phyloP scores from a whole-genome alignment of 2,888 invertebrate genomes.

The Agapetus fuscipes region DNA sequence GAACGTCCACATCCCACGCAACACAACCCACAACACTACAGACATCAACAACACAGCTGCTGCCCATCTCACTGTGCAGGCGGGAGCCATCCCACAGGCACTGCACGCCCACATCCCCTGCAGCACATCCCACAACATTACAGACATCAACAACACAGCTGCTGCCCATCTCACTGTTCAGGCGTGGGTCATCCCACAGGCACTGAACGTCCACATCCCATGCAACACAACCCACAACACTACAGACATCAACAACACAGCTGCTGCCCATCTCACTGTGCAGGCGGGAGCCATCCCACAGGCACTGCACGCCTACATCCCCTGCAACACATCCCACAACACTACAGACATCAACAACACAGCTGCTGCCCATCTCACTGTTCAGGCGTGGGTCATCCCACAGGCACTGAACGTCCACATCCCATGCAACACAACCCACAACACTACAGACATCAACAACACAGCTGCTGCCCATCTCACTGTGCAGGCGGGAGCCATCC shows the following conservation, averaged over 20 bases:
- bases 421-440: slow-evolving; percentile 25
- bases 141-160: too few species aligned
- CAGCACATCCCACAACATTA: slow-evolving; percentile 24
- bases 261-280: slow-evolving; percentile 57
- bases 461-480: slow-evolving; percentile 50
- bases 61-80: slow-evolving; percentile 59
- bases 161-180: slow-evolving; percentile 58
- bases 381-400: slow-evolving; percentile 85
- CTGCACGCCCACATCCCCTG: slow-evolving; percentile 51
- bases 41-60: too few species aligned
- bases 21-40: too few species aligned
- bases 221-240: slow-evolving; percentile 14
- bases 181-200: slow-evolving; percentile 78
- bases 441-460: too few species aligned
- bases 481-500: slow-evolving; percentile 78
- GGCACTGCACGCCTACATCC: slow-evolving; percentile 60
- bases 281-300: slow-evolving; percentile 81
- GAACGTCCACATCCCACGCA: slow-evolving; percentile 49
- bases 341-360: too few species aligned
- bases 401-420: slow-evolving; percentile 62
- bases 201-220: slow-evolving; percentile 59
- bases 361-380: slow-evolving; percentile 50
- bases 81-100: slow-evolving; percentile 85
- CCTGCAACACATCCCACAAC: slow-evolving; percentile 25
- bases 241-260: too few species aligned